These are phyloP conservation scores for Myripristis jacobus DNA, from an alignment of 2,797 vertebrate species.

Conservation along the genomic window DNA sequence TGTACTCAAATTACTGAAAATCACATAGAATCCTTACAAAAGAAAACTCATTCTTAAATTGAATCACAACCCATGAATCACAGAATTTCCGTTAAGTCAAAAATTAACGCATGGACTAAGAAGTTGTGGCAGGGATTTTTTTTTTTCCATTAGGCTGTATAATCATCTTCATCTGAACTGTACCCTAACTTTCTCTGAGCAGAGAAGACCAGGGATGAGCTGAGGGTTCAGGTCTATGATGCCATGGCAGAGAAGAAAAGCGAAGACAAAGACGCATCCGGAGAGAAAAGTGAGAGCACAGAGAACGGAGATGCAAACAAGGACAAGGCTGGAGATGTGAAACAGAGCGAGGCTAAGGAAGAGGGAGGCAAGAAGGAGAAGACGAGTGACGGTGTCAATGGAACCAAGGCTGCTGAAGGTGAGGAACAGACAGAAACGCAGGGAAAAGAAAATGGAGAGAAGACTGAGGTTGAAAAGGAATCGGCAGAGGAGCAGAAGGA, in stretches of 20 bases:
- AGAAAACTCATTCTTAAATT: too few relatives aligned
- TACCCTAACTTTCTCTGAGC: conserved; percentile 14
- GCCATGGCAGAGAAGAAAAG: conserved; percentile 90
- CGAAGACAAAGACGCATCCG: background rate
- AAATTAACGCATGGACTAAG: too few relatives aligned
- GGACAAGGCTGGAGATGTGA: background rate
- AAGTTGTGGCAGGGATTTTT: background rate
- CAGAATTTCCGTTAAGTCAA: too few relatives aligned
- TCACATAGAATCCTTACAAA: too few relatives aligned
- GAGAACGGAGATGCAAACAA: conserved; percentile 2
- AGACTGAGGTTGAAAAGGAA: conserved; percentile 17
- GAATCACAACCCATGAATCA: too few relatives aligned
- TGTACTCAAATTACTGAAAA: too few relatives aligned
- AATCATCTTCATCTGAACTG: background rate
- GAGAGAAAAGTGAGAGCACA: conserved; percentile 20
- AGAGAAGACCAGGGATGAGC: conserved; percentile 95
- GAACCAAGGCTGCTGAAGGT: background rate
- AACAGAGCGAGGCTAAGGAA: background rate
- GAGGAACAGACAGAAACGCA: too few relatives aligned
- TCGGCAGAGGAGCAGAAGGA: conserved; percentile 22
- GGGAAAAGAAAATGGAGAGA: conserved; percentile 35
- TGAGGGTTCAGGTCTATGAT: conserved; percentile 96
- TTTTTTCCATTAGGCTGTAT: too few relatives aligned
- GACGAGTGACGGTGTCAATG: background rate
- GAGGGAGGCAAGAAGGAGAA: background rate